These are phyloP conservation scores for Zosterops japonicus DNA, from an alignment of 2,113 vertebrate genomes.

Conservation along the genomic window DNA sequence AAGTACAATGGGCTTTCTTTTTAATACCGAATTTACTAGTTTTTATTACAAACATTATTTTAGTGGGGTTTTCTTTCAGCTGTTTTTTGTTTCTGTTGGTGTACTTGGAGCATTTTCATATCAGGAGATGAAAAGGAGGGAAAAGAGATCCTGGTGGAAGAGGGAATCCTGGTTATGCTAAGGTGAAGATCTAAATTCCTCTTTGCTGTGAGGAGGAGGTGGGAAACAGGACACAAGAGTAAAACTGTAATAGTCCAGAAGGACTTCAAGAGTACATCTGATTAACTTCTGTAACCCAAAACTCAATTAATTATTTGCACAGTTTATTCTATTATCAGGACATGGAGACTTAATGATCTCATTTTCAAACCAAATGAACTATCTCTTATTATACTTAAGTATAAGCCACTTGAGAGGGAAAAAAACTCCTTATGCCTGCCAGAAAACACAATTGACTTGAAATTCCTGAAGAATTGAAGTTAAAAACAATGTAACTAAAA, in stretches of 20 bases:
- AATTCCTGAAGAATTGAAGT: neutral
- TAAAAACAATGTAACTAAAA: neutral
- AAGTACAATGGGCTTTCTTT: neutral
- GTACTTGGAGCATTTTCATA: neutral
- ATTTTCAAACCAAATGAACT: neutral
- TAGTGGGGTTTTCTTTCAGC: neutral
- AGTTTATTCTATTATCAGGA: neutral
- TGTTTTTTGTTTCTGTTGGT: neutral
- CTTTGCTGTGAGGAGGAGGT: neutral
- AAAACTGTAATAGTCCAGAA: neutral
- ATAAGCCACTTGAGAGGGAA: neutral
- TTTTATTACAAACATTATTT: neutral
- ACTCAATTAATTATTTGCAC: neutral
- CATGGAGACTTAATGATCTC: neutral
- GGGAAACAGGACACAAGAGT: neutral
- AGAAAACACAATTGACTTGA: neutral
- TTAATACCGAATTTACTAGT: neutral
- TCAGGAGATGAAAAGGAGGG: neutral
- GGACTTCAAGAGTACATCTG: neutral
- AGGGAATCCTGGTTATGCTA: neutral
- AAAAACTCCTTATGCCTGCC: neutral
- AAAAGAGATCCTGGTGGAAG: neutral
- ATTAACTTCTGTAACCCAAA: neutral
- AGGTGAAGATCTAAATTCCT: neutral
- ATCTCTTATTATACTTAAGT: neutral